Conservation (phyloP, 2,113 vertebrate genomes). For the Oryzias melastigma region DNA sequence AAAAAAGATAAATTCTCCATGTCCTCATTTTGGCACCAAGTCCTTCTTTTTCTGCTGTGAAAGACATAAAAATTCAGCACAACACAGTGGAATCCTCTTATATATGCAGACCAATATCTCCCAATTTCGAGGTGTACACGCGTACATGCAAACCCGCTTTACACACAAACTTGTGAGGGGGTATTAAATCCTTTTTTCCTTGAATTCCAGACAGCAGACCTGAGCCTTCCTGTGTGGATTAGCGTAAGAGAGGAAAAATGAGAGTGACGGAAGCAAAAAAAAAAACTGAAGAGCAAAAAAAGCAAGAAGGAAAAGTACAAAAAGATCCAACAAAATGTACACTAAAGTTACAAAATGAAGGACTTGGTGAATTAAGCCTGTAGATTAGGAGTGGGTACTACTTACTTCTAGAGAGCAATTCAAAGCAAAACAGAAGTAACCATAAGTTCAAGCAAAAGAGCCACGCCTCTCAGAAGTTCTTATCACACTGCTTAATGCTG, state of each 20-base stretch:
- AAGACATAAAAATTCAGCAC: conserved; percentile 57
- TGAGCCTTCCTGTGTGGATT: conserved; percentile 39
- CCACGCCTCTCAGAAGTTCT: no score
- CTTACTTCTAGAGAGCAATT: no score
- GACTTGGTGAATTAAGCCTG: background rate
- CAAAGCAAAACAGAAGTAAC: no score
- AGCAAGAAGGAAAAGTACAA: background rate
- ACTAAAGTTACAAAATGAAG: background rate
- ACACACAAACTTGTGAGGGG: conserved; percentile 20
- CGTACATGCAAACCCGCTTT: conserved; percentile 12
- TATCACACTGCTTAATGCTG: no score
- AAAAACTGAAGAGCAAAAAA: background rate
- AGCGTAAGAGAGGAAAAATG: conserved; percentile 34
- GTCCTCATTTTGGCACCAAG: conserved; percentile 5
- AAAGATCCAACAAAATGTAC: conserved; percentile 9
- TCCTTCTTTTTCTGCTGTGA: conserved; percentile 37
- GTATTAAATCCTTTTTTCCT: conserved; percentile 56
- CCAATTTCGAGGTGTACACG: conserved; percentile 34
- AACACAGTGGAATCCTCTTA: conserved; percentile 44
- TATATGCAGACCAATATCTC: conserved; percentile 64
- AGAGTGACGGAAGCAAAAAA: conserved; percentile 29
- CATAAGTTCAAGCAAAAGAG: no score
- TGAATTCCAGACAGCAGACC: conserved; percentile 53
- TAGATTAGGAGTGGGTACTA: background rate
- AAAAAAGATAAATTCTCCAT: conserved; percentile 32